These are phyloP conservation scores for Bradypodion pumilum DNA, from an alignment of 2,797 vertebrate genomes.

Conservation along the genomic window DNA sequence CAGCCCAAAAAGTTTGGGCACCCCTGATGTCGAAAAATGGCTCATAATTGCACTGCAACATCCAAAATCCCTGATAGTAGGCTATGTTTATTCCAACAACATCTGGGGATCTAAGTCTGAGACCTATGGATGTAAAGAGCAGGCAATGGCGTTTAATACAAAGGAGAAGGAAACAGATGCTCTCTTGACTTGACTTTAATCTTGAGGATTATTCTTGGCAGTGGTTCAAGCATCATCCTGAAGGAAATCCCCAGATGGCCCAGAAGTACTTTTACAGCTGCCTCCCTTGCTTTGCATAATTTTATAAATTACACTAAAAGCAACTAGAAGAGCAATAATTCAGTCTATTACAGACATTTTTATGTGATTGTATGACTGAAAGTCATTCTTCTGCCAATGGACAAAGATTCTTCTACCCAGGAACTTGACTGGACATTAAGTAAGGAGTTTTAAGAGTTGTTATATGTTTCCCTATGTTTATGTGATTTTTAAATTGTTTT, in stretches of 20 bases:
- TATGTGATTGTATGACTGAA: background rate
- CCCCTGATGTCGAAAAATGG: no score
- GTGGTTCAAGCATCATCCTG: slow-evolving; percentile 7
- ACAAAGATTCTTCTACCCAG: background rate
- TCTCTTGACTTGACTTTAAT: slow-evolving; percentile 23
- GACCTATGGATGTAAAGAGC: background rate
- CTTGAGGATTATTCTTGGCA: slow-evolving; percentile 19
- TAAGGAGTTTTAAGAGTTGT: no score
- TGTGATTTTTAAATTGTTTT: no score
- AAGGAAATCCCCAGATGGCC: slow-evolving; percentile 28
- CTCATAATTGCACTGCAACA: background rate
- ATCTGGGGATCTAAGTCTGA: background rate
- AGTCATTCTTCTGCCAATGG: background rate
- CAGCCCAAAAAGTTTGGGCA: no score
- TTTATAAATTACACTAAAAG: background rate
- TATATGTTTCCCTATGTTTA: no score
- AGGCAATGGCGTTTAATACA: slow-evolving; percentile 11
- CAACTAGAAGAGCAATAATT: background rate
- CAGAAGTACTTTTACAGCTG: slow-evolving; percentile 23
- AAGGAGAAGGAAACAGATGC: slow-evolving; percentile 5
- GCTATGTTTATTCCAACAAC: background rate
- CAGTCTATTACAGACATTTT: slow-evolving; percentile 1
- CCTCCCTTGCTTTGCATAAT: background rate
- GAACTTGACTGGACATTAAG: no score
- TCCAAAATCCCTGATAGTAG: background rate